Evolutionary conservation across 2,888 invertebrate species (phyloP).

Genomic region (Heterodera filipjevi): DNA sequence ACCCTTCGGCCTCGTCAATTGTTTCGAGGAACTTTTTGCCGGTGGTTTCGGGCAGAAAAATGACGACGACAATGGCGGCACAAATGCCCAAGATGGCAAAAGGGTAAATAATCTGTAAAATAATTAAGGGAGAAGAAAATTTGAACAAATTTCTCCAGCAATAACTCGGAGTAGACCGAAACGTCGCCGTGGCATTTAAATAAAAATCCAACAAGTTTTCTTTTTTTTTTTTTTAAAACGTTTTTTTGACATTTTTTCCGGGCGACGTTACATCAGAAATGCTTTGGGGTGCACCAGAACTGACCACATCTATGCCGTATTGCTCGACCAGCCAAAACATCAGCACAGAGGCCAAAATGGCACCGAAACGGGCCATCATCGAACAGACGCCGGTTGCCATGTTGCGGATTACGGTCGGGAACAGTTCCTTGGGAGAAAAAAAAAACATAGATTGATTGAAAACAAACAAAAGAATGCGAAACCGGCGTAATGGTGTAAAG

Average conservation of each 20-base stretch:
- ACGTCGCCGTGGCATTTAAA: too few relatives aligned
- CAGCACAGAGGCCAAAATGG: conserved; percentile 82
- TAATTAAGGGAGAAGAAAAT: background rate
- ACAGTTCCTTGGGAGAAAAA: conserved; percentile 75
- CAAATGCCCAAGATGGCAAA: conserved; percentile 55
- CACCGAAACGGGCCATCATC: conserved; percentile 82
- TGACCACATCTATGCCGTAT: conserved; percentile 20
- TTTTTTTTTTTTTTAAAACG: too few relatives aligned
- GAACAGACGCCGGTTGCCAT: conserved; percentile 84
- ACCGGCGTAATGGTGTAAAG: conserved; percentile 81
- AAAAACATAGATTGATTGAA: too few relatives aligned
- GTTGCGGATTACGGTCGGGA: conserved; percentile 85
- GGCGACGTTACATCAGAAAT: too few relatives aligned
- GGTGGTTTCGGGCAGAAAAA: conserved; percentile 63
- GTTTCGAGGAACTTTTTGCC: conserved; percentile 60
- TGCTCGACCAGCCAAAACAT: conserved; percentile 68
- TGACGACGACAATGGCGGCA: conserved; percentile 53
- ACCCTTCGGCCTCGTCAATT: conserved; percentile 57
- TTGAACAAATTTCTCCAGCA: too few relatives aligned
- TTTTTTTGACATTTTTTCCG: too few relatives aligned
- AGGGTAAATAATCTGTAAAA: conserved; percentile 40
- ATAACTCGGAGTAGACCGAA: too few relatives aligned
- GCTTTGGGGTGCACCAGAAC: too few relatives aligned
- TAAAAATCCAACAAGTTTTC: too few relatives aligned
- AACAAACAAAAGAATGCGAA: too few relatives aligned